A percentile compares a stretch with the other conserved stretches of the same genome.
Conservation (phyloP, 2,797 vertebrate genomes). For the Vultur gryphus region DNA sequence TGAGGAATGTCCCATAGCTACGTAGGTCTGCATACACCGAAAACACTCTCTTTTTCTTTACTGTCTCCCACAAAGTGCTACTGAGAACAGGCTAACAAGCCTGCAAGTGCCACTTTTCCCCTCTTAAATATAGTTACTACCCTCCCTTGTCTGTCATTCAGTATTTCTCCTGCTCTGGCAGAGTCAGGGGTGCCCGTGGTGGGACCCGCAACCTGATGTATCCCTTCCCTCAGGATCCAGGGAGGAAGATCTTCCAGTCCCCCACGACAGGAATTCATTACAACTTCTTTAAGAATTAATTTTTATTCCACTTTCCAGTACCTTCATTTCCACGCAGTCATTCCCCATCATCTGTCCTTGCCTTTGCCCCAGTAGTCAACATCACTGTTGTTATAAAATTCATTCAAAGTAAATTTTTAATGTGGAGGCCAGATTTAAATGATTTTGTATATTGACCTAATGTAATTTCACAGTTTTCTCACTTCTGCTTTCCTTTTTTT, state of each 20-base stretch:
- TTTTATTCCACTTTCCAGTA: neutral
- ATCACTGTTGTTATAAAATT: neutral
- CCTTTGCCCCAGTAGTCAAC: neutral
- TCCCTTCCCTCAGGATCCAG: neutral
- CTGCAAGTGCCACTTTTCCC: neutral
- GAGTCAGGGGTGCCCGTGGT: neutral
- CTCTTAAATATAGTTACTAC: neutral
- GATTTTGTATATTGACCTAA: neutral
- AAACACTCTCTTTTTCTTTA: neutral
- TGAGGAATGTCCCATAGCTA: neutral
- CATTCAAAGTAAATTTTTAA: neutral
- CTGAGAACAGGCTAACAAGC: neutral
- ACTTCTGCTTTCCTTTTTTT: neutral
- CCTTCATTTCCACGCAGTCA: neutral
- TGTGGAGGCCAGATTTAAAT: neutral
- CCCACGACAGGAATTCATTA: neutral
- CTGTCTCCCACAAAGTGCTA: neutral
- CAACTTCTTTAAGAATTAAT: neutral
- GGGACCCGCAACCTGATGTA: fast-evolving
- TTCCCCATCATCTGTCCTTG: neutral
- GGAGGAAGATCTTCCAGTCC: neutral
- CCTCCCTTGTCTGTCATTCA: neutral
- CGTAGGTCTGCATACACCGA: fast-evolving
- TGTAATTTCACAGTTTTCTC: neutral
- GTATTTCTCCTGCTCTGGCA: neutral